A percentile compares a stretch with the other conserved stretches of the same genome.
These are phyloP conservation scores for Latrodectus elegans DNA, from an alignment of 2,888 invertebrate species.

Conservation along the genomic window DNA sequence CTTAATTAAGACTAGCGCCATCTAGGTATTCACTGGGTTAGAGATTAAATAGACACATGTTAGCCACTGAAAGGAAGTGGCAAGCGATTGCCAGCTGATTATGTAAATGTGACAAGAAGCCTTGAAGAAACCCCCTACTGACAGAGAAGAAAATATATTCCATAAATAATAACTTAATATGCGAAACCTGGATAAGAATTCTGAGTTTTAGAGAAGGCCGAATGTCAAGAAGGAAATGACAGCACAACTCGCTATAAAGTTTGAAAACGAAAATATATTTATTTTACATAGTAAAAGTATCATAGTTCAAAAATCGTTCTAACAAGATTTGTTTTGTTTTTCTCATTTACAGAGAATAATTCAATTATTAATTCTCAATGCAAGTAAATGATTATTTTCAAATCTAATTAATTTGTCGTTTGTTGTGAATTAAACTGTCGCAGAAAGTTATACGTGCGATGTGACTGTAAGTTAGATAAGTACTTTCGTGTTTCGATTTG, in stretches of 20 bases:
- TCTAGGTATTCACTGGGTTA: background rate
- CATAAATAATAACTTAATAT: slow-evolving; percentile 61
- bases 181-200: slow-evolving; percentile 41
- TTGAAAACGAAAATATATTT: background rate
- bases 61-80: background rate
- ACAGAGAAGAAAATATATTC: slow-evolving; percentile 40
- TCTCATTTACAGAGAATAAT: no score
- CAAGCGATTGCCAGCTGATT: slow-evolving; percentile 47
- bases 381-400: no score
- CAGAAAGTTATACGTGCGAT: no score
- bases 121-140: slow-evolving; percentile 40
- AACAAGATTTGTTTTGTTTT: no score
- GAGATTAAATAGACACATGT: slow-evolving; percentile 26
- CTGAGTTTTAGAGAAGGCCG: slow-evolving; percentile 12
- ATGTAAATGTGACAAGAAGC: slow-evolving; percentile 53
- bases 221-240: slow-evolving; percentile 13
- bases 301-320: no score
- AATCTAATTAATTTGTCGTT: no score
- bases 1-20: slow-evolving; percentile 34
- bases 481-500: no score
- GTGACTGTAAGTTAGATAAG: no score
- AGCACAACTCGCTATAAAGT: slow-evolving; percentile 3
- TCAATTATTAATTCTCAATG: no score
- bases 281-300: no score
- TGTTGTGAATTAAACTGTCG: no score